Conservation (phyloP, 2,113 vertebrate species). For the Hoplias malabaricus region DNA sequence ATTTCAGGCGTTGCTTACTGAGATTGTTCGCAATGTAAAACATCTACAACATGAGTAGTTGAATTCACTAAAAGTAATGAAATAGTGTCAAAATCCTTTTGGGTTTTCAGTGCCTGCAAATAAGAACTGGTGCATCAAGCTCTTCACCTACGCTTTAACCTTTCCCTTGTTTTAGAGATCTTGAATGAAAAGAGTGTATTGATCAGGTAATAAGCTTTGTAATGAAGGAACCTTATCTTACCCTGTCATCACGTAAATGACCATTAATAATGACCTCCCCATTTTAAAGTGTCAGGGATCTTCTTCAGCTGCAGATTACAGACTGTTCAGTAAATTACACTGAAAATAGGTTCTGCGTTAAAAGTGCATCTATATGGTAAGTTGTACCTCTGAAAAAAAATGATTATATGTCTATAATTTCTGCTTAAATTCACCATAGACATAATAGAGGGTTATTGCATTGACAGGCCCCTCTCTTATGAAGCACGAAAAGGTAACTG, state of each 20-base stretch:
- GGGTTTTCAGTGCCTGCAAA: no score
- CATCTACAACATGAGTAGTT: no score
- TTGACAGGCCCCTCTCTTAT: no score
- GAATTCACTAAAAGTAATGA: no score
- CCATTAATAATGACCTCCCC: conserved; percentile 1
- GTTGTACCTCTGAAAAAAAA: no score
- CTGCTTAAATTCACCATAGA: no score
- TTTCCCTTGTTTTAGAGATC: not conserved
- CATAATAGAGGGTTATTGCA: no score
- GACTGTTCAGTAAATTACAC: not conserved
- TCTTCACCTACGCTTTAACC: conserved; percentile 2
- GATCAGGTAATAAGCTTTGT: conserved; percentile 24
- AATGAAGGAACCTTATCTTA: conserved; percentile 32
- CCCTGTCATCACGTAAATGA: conserved; percentile 18
- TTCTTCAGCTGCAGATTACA: not conserved
- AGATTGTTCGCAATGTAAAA: no score
- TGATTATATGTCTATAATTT: no score
- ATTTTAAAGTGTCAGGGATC: not conserved
- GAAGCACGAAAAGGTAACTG: no score
- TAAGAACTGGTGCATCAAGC: not conserved
- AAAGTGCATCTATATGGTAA: not conserved
- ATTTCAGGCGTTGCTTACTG: no score
- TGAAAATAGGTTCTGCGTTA: not conserved
- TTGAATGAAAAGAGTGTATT: not conserved
- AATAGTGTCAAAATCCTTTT: no score